Conservation (phyloP, 1,140 invertebrate genomes). For the Samia ricini region DNA sequence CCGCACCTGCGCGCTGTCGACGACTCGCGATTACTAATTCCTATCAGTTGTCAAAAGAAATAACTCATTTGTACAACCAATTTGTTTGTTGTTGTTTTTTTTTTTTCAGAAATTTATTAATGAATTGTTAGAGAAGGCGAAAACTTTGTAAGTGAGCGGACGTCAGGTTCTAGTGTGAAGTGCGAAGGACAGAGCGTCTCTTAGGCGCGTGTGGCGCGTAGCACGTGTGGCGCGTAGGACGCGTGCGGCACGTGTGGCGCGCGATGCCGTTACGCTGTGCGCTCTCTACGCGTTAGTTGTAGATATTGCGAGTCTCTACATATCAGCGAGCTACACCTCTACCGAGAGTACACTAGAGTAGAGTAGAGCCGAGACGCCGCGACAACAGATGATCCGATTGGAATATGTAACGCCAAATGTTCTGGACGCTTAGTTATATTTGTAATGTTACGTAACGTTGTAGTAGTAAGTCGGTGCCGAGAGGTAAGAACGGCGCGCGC, state of each 20-base stretch:
- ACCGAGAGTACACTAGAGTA: no score
- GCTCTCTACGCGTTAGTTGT: no score
- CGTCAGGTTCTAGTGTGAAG: constrained; percentile 28
- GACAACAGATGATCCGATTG: background rate
- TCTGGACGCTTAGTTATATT: constrained; percentile 8
- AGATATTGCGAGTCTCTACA: no score
- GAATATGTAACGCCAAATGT: background rate
- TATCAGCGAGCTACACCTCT: no score
- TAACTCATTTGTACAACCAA: no score
- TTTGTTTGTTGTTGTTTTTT: background rate
- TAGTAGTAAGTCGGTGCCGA: constrained; percentile 15
- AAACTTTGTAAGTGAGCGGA: constrained; percentile 82
- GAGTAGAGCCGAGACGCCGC: no score
- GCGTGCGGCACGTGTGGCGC: background rate
- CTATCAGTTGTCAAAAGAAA: no score
- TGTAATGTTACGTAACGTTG: constrained; percentile 11
- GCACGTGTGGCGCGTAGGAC: background rate
- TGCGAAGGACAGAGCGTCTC: constrained; percentile 16
- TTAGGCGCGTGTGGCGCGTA: background rate
- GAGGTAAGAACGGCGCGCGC: background rate
- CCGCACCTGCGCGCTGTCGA: no score
- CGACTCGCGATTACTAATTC: no score
- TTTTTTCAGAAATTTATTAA: constrained; percentile 91
- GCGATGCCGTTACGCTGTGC: background rate
- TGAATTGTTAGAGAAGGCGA: constrained; percentile 92